A percentile compares a stretch with the other conserved stretches of the same genome.
Conservation (phyloP, 2,113 vertebrate genomes). For the Columba janthina region DNA sequence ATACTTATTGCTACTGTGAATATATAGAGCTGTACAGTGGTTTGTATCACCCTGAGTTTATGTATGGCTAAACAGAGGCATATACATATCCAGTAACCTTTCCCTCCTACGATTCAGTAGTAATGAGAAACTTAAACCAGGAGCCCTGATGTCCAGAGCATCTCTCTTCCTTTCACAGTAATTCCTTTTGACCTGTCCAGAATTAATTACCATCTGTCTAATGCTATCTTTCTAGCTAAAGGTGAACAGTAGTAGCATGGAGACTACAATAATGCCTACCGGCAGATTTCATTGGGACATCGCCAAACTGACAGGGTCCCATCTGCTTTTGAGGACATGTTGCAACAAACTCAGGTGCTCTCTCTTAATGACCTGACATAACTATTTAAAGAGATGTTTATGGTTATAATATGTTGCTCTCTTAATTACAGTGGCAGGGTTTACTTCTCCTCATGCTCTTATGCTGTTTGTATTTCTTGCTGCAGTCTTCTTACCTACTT, state of each 20-base stretch:
- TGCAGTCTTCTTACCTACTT: not conserved
- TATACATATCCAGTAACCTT: not conserved
- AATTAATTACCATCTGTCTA: constrained; percentile 66
- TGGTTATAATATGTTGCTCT: constrained; percentile 5
- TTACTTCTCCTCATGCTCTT: not conserved
- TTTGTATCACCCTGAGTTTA: not conserved
- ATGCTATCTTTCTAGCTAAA: constrained; percentile 4
- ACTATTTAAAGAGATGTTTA: constrained; percentile 53
- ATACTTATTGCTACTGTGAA: not conserved
- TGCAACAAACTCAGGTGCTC: constrained; percentile 47
- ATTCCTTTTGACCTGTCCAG: constrained; percentile 43
- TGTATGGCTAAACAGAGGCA: not conserved
- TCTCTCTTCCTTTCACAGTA: constrained; percentile 13
- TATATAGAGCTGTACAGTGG: not conserved
- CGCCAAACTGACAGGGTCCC: not conserved
- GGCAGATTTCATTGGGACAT: constrained; percentile 2
- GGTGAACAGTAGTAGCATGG: not conserved
- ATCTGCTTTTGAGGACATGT: constrained; percentile 52
- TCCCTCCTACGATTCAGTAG: not conserved
- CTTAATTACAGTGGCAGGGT: constrained; percentile 18
- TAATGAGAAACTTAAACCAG: not conserved
- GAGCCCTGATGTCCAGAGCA: not conserved
- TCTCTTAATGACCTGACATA: constrained; percentile 59
- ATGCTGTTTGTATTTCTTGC: not conserved
- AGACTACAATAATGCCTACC: not conserved